Evolutionary conservation across 2,113 vertebrate species (phyloP).

Genomic region (Puntigrus tetrazona): DNA sequence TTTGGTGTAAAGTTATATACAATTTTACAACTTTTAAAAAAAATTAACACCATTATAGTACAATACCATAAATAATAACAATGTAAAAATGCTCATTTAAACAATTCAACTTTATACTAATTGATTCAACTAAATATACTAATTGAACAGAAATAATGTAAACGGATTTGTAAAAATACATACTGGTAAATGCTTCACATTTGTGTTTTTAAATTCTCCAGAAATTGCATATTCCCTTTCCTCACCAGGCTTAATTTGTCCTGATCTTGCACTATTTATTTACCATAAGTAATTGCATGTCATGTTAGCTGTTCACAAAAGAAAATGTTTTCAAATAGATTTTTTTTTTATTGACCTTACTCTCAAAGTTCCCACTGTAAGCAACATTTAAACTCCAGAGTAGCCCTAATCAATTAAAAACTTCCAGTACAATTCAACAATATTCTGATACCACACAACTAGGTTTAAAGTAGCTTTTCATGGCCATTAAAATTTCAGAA

Average conservation of each 20-base stretch:
- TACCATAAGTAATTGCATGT: not conserved
- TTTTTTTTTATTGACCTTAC: conserved; percentile 12
- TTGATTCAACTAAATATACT: not conserved
- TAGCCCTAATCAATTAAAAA: not conserved
- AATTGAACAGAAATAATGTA: not conserved
- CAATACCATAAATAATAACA: not conserved
- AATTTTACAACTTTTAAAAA: no score
- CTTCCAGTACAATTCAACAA: conserved; percentile 7
- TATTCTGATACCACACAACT: conserved; percentile 7
- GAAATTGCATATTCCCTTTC: not conserved
- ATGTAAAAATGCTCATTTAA: not conserved
- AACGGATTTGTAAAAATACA: not conserved
- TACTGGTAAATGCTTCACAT: not conserved
- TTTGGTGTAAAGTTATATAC: not conserved
- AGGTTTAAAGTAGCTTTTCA: not conserved
- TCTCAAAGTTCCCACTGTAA: not conserved
- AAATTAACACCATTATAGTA: not conserved
- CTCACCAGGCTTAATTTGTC: not conserved
- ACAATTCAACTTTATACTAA: no score
- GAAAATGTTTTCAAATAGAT: not conserved
- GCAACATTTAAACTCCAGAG: not conserved
- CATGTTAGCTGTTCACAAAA: not conserved
- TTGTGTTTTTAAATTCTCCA: not conserved
- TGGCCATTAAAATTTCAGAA: not conserved
- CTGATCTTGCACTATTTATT: not conserved